Evolutionary conservation across 2,888 invertebrate species (phyloP).

Genomic region (Eubasilissa splendida): DNA sequence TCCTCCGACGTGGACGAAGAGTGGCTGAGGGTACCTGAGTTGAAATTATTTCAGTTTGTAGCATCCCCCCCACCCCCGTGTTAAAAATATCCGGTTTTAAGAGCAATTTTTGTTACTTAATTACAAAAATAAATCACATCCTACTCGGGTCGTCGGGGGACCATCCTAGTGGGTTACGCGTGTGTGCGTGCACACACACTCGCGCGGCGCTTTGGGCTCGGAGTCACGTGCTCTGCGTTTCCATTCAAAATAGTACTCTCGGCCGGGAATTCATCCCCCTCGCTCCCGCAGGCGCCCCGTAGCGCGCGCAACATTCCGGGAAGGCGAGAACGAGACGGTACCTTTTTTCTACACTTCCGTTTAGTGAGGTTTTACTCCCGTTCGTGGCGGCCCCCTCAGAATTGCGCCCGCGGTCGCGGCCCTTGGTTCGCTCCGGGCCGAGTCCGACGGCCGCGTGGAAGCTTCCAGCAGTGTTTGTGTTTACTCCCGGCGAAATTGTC

Average conservation of each 20-base stretch:
- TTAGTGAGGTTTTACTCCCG: not conserved
- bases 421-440: too few species aligned
- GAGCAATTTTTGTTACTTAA: conserved; percentile 8
- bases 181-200: not conserved
- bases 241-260: not conserved
- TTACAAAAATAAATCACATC: conserved; percentile 28
- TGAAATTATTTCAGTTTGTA: not conserved
- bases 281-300: not conserved
- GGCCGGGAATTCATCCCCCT: conserved; percentile 16
- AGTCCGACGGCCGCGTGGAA: too few species aligned
- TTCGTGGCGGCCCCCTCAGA: too few species aligned
- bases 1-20: too few species aligned
- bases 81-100: conserved; percentile 29
- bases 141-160: conserved; percentile 2
- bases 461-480: too few species aligned
- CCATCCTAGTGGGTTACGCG: not conserved
- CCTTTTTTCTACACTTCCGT: not conserved
- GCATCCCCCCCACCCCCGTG: not conserved
- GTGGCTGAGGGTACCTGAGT: not conserved
- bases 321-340: conserved; percentile 16
- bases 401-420: too few species aligned
- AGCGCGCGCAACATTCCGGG: conserved; percentile 8
- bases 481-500: too few species aligned
- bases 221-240: not conserved
- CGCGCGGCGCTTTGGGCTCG: not conserved